Evolutionary conservation across 2,113 vertebrate species (phyloP), one percentile per base, ranked within the genome.

Genomic region (Clinocottus analis): DNA sequence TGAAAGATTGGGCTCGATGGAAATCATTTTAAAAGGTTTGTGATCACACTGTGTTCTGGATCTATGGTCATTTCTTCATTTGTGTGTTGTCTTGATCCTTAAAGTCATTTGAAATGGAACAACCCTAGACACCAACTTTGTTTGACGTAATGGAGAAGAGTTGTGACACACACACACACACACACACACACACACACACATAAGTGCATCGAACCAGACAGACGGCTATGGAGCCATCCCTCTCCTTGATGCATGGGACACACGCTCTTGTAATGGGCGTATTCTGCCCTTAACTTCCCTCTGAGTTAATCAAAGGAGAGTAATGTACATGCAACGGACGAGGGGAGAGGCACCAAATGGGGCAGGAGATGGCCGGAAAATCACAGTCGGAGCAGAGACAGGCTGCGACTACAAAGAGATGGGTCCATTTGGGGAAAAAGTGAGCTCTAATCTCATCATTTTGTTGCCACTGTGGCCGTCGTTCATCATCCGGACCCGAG

Each of bases 281-380:
- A 14, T 68, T 63, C 59, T 63, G 66, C 25, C 76, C 60, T 83
- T 62, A 47, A 74, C 71, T 70, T 17, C 1, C 0, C 17, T 45
- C n/a, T 33, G 17, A 2, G 4, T 60, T 87, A 66, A 91, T 90
- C 80, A 89, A 85, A 90, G 74, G 49, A 77, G 31, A 59, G 35
- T 51, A 67, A 31, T 71, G 70, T 70, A 58, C 43, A 41, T 55
- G 23, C 2, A 56, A 39, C 16, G 39, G 47, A 53, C 0, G 39
- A 58, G 23, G 37, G 35, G 43, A 80, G 58, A 37, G 75, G 33
- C 27, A 29, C n/a, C 69, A 67, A 88, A 83, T 80, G 56, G 67
- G 43, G 53, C 29, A 49, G 33, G 49, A 75, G 51, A 72, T 59
- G 71, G 61, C 72, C 49, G 39, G n/a, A 65, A 60, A 87, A 85